Conservation (phyloP, 2,797 vertebrate species). For the Coccyzus lansbergi region DNA sequence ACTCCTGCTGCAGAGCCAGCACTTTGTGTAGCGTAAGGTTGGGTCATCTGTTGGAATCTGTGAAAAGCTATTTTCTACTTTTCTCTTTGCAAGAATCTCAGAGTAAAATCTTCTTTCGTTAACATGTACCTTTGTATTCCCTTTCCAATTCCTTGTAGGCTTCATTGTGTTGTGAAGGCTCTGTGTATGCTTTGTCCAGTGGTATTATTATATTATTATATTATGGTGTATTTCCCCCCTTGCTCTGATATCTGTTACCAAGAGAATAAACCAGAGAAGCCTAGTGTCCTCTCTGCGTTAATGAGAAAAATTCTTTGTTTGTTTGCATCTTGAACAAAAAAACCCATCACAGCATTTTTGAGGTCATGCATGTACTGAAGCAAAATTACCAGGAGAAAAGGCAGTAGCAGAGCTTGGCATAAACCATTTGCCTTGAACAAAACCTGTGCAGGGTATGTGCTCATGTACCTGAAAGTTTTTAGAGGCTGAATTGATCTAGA, state of each 20-base stretch:
- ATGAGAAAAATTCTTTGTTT: background rate
- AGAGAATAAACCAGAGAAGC: background rate
- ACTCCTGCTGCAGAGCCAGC: background rate
- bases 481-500: background rate
- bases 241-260: background rate
- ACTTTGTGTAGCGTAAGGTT: accelerated
- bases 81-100: background rate
- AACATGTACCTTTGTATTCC: accelerated
- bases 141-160: background rate
- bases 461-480: background rate
- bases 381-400: background rate
- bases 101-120: background rate
- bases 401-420: background rate
- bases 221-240: background rate
- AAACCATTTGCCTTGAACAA: background rate
- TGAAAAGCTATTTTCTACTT: background rate
- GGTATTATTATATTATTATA: too few relatives aligned
- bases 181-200: background rate
- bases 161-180: background rate
- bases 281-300: background rate
- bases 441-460: background rate
- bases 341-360: background rate
- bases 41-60: background rate
- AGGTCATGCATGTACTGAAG: accelerated
- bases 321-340: background rate